Base-by-base conservation (phyloP, 2,797 vertebrate genomes). In the Clarias platycephalus region DNA sequence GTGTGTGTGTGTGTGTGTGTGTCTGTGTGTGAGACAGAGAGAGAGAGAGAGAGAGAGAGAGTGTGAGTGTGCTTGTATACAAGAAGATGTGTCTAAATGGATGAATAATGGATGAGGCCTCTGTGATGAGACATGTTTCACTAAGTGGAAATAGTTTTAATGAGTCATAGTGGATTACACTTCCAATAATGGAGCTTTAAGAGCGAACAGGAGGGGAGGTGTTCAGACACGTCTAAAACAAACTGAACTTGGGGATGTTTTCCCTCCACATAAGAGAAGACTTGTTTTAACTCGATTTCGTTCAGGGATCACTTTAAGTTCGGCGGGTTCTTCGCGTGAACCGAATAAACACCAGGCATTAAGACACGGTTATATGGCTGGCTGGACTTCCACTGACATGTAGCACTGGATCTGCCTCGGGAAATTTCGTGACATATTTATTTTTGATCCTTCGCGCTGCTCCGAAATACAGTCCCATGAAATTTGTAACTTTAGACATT, bases 51-150 rank as follows among this genome's bases (percentile, higher is more conserved):
- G 83, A 40, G 74, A 83, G 68, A 89, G 87, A 89, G 63, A 83
- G 83, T 72, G 80, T 5, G 44, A 28, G 72, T 66, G 60, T 82
- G 63, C 83, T 72, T 62, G 78, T 81, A 68, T 75, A 83, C 82
- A 91, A 89, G 91, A 90, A 92, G 92, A 94, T 93, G 93, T 93
- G 93, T 92, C 91, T 90, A 93, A 93, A 93, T 84, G 91, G 91
- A 93, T 94, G 93, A 94, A 95, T 94, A 94, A 94, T 94, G 90
- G 93, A 95, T 93, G 92, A 93, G 92, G 31, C 88, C 79, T 87
- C 91, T 83, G 91, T 94, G 93, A 94, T 90, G 88, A 89, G 92
- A 93, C 93, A 93, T 85, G 68, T 94, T 93, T 94, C 93, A 93
- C 92, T 93, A 93, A 91, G 92, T 87, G 89, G 92, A 91, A 93